Base-by-base conservation (phyloP, 2,888 invertebrate species). In the Cephus spinipes region DNA sequence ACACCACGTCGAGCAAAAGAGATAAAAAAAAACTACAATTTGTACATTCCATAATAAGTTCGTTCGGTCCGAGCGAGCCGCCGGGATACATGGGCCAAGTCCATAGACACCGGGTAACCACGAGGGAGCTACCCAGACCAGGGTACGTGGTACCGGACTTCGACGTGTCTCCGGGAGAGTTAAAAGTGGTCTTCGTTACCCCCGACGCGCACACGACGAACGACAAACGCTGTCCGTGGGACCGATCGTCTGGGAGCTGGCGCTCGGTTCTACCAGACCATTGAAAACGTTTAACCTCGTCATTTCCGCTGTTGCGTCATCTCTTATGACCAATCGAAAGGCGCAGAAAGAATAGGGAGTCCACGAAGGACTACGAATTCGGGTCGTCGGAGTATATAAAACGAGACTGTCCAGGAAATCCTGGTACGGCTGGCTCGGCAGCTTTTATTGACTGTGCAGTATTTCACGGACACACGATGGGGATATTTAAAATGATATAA, bases 11-110 rank as follows among this genome's bases (percentile, higher is more conserved):
- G 55, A 55, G 55, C 55, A 23, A 55, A 55, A 23, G 55, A 79
- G 75, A 83, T 75, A 83, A 83, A 83, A 83, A 83, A 84, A 94
- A 91, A 92, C 92, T 94, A 94, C 94, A 94, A 95, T 95, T 95
- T 95, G 95, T 95, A 95, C 95, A 95, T 95, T 95, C 95, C 95
- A 95, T 94, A 94, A 94, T 94, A 94, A 92, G 93, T 94, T 94
- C 93, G 93, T 94, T 94, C 86, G 85, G 85, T 85, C 83, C 83
- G 81, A 82, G 86, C 84, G 85, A 86, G 87, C 84, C 71, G 71
- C 71, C 71, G 31, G 55, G 55, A 55, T 55, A 55, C 23, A 55
- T 23, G 55, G 55, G 9, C 23, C 23, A 55, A 2, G 55, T 55
- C 55, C 55, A 23, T 9, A 23, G 9, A 55, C 6, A 55, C 55